phyloP scores from a whole-genome alignment of 2,113 vertebrate genomes.

The Tursiops truncatus region DNA sequence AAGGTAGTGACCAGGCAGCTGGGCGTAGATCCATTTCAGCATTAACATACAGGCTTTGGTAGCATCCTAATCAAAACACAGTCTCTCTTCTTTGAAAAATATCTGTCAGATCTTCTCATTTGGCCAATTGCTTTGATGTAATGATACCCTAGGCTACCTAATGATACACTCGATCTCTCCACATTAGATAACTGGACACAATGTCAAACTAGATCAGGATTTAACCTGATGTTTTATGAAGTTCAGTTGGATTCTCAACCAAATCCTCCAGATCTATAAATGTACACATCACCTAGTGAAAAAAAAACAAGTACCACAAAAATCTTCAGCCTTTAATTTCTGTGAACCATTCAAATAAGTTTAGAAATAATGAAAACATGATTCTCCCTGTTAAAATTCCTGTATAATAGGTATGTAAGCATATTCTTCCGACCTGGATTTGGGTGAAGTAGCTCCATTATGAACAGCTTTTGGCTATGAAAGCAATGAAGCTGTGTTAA shows the following conservation, averaged over 20 bases:
- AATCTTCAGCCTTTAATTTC: slow-evolving; percentile 11
- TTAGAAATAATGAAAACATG: slow-evolving; percentile 55
- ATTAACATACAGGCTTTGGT: background rate
- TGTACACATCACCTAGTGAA: background rate
- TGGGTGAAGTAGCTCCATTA: slow-evolving; percentile 56
- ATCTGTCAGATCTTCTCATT: background rate
- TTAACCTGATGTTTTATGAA: slow-evolving; percentile 12
- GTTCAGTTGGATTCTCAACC: background rate
- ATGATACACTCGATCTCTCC: background rate
- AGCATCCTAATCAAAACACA: background rate
- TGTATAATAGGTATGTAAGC: slow-evolving; percentile 1
- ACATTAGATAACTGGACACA: background rate
- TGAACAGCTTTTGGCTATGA: slow-evolving; percentile 53
- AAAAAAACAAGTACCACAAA: slow-evolving; percentile 43
- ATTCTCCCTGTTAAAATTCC: slow-evolving; percentile 36
- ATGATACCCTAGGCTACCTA: background rate
- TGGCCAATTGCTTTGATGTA: background rate
- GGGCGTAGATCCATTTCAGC: background rate
- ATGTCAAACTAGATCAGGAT: background rate
- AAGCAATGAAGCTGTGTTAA: slow-evolving; percentile 61
- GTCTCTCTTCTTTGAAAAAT: background rate
- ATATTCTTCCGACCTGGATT: slow-evolving; percentile 50
- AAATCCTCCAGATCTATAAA: slow-evolving; percentile 29
- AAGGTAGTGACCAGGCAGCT: background rate
- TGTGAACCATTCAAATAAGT: slow-evolving; percentile 28